Evolutionary conservation across 2,113 vertebrate species (phyloP), one percentile per base, ranked within the genome.

Genomic region (Sardina pilchardus): DNA sequence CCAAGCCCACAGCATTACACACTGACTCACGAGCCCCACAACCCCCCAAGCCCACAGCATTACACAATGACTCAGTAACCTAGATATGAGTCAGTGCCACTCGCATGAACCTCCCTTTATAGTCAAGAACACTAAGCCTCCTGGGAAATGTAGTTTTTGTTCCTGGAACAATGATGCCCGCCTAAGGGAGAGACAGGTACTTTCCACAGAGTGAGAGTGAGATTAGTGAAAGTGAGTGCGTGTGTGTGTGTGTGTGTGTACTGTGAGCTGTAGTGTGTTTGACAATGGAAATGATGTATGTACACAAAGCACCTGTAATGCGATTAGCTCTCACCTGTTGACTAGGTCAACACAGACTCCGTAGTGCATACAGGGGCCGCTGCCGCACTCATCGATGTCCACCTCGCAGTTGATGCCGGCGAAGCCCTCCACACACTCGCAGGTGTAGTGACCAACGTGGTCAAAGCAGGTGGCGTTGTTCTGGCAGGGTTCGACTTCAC

Each of bases 311-410:
- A 71, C n/a, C 26, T 30, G 63, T 71, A 71, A 71, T 71, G 8
- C 9, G n/a, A 71, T 71, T 71, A 71, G n/a, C 9, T 67, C 24
- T 67, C 26, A 67, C 59, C 59, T 67, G 59, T 67, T 67, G 6
- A 30, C 59, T 67, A 67, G 26, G 59, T 67, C 24, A 30, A 67
- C 24, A 7, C 59, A 67, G n/a, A 67, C 59, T n/a, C 26, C 59
- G n/a, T 67, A 67, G 26, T 96, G 95, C 21, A 92, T 92, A 83
- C 98, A 99, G 0, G 98, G 98, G 45, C 88, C 91, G 91, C 96
- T 97, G 67, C 90, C 94, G 89, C 98, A 99, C 83, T 99, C 98
- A 17, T 99, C 89, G 7, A 97, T 87, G 91, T 99, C 94, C 87
- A 96, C 90, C 93, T 98, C 96, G 1, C 98, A 99, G 87, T 94